These are phyloP conservation scores for Himalopsyche tibetana DNA, from an alignment of 2,888 invertebrate genomes.

Conservation along the genomic window DNA sequence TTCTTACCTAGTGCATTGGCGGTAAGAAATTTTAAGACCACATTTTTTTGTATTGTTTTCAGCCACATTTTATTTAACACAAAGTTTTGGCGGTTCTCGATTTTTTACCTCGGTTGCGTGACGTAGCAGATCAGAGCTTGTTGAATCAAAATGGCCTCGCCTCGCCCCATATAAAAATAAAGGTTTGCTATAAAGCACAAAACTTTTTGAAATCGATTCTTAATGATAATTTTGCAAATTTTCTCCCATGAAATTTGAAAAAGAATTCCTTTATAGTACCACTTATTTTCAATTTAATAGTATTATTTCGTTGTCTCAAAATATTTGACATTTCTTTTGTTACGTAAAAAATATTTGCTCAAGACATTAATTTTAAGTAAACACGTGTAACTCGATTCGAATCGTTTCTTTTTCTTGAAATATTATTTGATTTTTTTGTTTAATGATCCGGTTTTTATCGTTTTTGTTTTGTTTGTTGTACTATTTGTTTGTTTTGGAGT, in stretches of 20 bases:
- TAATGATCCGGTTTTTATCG: background rate
- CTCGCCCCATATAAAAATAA: background rate
- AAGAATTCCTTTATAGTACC: background rate
- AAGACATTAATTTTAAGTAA: background rate
- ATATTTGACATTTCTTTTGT: background rate
- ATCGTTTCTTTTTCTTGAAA: background rate
- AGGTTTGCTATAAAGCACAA: background rate
- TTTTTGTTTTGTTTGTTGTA: background rate
- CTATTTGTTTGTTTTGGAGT: no score
- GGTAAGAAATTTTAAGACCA: no score
- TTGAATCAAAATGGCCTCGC: constrained; percentile 10
- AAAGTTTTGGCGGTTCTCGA: background rate
- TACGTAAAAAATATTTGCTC: background rate
- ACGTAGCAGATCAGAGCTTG: constrained; percentile 2
- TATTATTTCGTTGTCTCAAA: background rate
- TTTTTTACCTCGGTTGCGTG: background rate
- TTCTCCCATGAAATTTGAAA: background rate
- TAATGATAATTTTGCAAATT: constrained; percentile 1
- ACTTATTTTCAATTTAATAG: background rate
- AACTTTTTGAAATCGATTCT: constrained; percentile 17
- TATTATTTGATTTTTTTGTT: background rate
- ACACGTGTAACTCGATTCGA: background rate
- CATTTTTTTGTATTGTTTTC: no score
- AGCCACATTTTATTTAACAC: background rate
- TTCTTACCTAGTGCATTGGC: no score